Base-by-base conservation (phyloP, 2,888 invertebrate species). In the Ectemnius lituratus region DNA sequence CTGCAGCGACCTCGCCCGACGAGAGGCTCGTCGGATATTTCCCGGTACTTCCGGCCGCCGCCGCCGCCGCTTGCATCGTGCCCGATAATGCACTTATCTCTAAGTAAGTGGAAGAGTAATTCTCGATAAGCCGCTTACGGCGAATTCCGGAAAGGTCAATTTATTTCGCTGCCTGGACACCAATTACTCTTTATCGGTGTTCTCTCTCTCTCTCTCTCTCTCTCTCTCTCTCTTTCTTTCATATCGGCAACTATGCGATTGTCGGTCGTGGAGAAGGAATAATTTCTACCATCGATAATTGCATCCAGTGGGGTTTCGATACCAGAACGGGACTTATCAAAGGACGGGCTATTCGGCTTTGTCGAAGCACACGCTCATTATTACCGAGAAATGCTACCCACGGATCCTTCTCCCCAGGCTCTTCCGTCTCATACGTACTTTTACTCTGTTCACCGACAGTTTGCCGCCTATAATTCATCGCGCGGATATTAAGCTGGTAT, bases 101-200 rank as follows among this genome's bases (percentile, higher is more conserved):
- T 6, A 18, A 14, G 20, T 2, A 60, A 23, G 57, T 46, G 14
- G 27, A 49, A 62, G 14, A 73, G 61, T 46, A 66, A 65, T 61
- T 73, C 65, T 65, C 28, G 57, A 62, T 70, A 70, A 73, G 73
- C 70, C 37, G 70, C 70, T 73, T 73, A 62, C 56, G 14, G 65
- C 5, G 28, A 65, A 62, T 58, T 57, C 70, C 27, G 62, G 70
- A 58, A 57, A 28, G 60, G 65, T 73, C 73, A 70, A 65, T 70
- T 70, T 46, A 46, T 62, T 65, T 58, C 11, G 18, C 56, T 18
- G 5, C 0, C n/a, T 57, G 14, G 45, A 45, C 65, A 58, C 57
- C 37, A 57, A 60, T 64, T 65, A 70, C 65, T 20, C 62, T 61
- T 27, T 46, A 62, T 45, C 49, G 68, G 68, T 59, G 52, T 52